These are phyloP conservation scores for Heliconius hermathena DNA, from an alignment of 1,140 invertebrate species.

Conservation along the genomic window DNA sequence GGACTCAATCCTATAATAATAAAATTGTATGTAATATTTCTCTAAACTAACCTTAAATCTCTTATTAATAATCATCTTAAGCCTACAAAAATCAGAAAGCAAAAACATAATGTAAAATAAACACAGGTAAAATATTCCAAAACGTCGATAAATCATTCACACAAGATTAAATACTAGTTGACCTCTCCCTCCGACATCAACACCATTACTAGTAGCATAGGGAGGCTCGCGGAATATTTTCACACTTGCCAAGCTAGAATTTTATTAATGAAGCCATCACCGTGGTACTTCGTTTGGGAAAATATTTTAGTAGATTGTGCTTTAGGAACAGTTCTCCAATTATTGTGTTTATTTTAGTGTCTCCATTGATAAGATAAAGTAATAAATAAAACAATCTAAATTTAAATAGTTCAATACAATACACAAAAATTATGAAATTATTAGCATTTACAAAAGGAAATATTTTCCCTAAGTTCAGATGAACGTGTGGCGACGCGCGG, in stretches of 20 bases:
- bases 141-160: constrained; percentile 77
- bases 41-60: too few species aligned
- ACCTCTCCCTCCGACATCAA: constrained; percentile 71
- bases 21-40: too few species aligned
- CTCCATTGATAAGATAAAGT: background rate
- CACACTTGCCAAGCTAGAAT: constrained; percentile 52
- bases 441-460: too few species aligned
- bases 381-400: too few species aligned
- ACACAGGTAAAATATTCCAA: constrained; percentile 54
- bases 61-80: background rate
- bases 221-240: constrained; percentile 59
- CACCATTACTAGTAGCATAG: constrained; percentile 63
- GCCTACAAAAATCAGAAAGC: background rate
- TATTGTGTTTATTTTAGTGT: background rate
- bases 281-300: background rate
- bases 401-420: too few species aligned
- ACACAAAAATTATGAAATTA: too few species aligned
- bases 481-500: too few species aligned
- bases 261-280: constrained; percentile 40
- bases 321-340: background rate
- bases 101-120: background rate
- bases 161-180: constrained; percentile 78
- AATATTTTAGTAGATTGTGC: background rate
- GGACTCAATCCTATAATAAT: too few species aligned
- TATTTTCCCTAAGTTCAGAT: too few species aligned